Evolutionary conservation across 2,888 invertebrate species (phyloP).

Genomic region (Philonicus albiceps): DNA sequence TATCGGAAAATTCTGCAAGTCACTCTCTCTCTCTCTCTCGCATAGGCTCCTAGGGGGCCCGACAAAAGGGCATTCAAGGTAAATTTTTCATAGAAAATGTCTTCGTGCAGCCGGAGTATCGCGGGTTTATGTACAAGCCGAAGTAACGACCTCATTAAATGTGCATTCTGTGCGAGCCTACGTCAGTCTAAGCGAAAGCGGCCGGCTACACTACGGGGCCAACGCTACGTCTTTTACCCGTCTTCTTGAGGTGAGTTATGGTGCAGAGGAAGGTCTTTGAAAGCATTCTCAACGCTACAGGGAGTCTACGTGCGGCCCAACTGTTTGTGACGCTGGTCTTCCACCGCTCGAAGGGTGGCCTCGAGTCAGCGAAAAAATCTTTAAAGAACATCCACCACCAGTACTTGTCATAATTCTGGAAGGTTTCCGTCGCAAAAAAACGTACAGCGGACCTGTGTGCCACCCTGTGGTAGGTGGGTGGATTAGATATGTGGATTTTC

Average conservation of each 20-base stretch:
- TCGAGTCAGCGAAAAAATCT: background rate
- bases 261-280: slow-evolving; percentile 1
- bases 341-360: background rate
- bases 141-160: slow-evolving; percentile 1
- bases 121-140: slow-evolving; percentile 1
- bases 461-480: background rate
- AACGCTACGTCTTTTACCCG: slow-evolving; percentile 14
- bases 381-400: background rate
- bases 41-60: background rate
- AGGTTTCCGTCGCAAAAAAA: background rate
- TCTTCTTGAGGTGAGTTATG: slow-evolving; percentile 24
- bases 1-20: slow-evolving; percentile 11
- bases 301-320: slow-evolving; percentile 3
- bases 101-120: background rate
- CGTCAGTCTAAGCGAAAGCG: slow-evolving; percentile 22
- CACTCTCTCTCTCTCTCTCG: too few species aligned
- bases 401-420: background rate
- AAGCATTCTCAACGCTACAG: slow-evolving; percentile 27
- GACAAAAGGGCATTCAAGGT: background rate
- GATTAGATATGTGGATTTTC: background rate
- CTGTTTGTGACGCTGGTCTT: background rate
- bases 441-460: background rate
- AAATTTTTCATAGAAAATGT: background rate
- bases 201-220: slow-evolving; percentile 19
- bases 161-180: slow-evolving; percentile 17